phyloP scores from a whole-genome alignment of 2,113 vertebrate genomes.

The Perognathus longimembris region DNA sequence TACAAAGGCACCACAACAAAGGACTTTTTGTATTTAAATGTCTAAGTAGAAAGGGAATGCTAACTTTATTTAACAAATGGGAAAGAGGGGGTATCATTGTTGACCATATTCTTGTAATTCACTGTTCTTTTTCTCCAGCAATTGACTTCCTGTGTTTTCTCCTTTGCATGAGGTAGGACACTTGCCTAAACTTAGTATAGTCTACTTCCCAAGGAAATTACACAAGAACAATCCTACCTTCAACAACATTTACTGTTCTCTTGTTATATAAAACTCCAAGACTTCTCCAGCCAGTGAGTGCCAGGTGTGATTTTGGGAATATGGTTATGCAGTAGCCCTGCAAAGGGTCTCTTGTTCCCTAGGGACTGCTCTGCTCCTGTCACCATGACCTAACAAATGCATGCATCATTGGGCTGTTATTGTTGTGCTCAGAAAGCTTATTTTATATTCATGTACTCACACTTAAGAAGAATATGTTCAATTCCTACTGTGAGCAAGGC shows the following conservation, averaged over 20 bases:
- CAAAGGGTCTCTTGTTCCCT: not conserved
- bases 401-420: not conserved
- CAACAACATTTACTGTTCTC: conserved; percentile 73
- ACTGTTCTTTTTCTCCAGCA: not conserved
- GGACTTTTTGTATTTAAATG: conserved; percentile 24
- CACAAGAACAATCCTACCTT: conserved; percentile 71
- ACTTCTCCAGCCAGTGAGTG: not conserved
- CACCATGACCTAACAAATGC: not conserved
- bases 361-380: not conserved
- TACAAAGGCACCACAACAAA: not conserved
- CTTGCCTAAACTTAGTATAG: conserved; percentile 75
- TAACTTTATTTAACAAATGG: conserved; percentile 10
- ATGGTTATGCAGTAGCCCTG: not conserved
- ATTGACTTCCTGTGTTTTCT: conserved; percentile 70
- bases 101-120: not conserved
- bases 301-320: not conserved
- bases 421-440: not conserved
- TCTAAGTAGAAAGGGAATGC: conserved; percentile 37
- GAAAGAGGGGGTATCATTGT: conserved; percentile 8
- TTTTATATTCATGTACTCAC: conserved; percentile 1
- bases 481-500: not conserved
- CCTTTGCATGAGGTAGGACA: conserved; percentile 69
- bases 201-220: conserved; percentile 80
- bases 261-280: conserved; percentile 52
- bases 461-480: conserved; percentile 32